Base-by-base conservation (phyloP, 2,888 invertebrate genomes). In the Cerceris ruficornis region DNA sequence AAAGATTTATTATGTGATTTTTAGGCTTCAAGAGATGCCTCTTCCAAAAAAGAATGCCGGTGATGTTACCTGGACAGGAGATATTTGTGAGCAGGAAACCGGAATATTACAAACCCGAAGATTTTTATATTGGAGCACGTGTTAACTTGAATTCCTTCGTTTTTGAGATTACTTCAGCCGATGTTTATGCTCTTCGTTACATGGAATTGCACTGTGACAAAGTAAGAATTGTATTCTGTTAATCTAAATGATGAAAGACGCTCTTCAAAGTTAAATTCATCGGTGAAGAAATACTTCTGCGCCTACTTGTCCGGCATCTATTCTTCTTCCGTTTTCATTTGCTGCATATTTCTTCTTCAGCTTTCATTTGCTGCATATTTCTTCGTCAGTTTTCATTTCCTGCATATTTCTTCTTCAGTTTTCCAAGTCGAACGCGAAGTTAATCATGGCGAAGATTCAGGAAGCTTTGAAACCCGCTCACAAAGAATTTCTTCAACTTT, bases 61-160 rank as follows among this genome's bases (percentile, higher is more conserved):
- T 97, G 75, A 94, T 95, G 72, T 93, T 97, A 68, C 97, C 97
- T 0, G 95, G 95, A 6, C 95, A 96, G 81, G 94, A 97, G 39
- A 94, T 95, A 89, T 96, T 94, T 87, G 94, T 95, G 57, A 95
- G 95, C 7, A 94, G 95, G 83, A 95, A 96, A 55, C 98, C 98
- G 0, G 93, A 94, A 6, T 94, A 95, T 82, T 98, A 97, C 91
- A 94, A 95, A 0, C 95, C 97, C 7, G 94, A 95, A 83, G 96
- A 98, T 91, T 96, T 98, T 93, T 97, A 95, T 93, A 94, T 98
- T 28, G 98, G 98, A 1, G 96, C 96, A 28, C 94, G 94, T 58
- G 88, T 98, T 58, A 95, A 95, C 54, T 94, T 98, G 15, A 96
- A 96, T 90, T 95, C 95, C 82, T 97, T 97, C 88, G 92, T 95